Base-by-base conservation (phyloP, 2,113 vertebrate genomes). In the Copsychus sechellarum region DNA sequence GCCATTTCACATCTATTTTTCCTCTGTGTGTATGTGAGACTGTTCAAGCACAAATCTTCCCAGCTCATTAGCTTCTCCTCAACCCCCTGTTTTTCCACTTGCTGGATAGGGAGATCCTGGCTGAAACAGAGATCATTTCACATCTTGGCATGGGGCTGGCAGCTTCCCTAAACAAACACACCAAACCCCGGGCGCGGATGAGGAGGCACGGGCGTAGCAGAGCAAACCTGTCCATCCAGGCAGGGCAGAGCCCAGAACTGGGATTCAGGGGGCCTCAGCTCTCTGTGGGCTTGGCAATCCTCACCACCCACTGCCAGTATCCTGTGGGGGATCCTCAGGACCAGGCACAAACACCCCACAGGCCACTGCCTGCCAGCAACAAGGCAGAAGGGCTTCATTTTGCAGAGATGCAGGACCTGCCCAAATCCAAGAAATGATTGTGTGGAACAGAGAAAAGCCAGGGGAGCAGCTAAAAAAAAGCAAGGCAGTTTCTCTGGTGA, bases 101-200 rank as follows among this genome's bases (percentile, higher is more conserved):
- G 29, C 31, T 1, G 5, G 17, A 36, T 24, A n/a, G 42, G 14
- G 72, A 81, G 47, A 80, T 43, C 29, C 58, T 48, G 22, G 58
- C 56, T 90, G 81, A 67, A 70, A 80, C 24, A n/a, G 72, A 70
- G 71, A 90, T 56, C 26, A 25, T 48, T 86, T 80, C 64, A 57
- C 38, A 34, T 34, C 53, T 78, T 71, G 65, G 26, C 81, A 57
- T 1, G 1, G 50, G 54, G 69, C 86, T 92, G 77, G 87, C 74
- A 95, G 13, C 62, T 78, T 86, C 47, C 87, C 81, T 66, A 81
- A 92, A 92, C 62, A 93, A 94, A 91, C 62, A 87, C 4, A n/a
- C n/a, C 5, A 40, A 86, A 90, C n/a, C 28, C 36, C 3, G 3
- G 56, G 40, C 3, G 9, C 0, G 14, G 40, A 47, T 8, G 48